Evolutionary conservation across 1,140 invertebrate species (phyloP).

Genomic region (Cataglyphis hispanica): DNA sequence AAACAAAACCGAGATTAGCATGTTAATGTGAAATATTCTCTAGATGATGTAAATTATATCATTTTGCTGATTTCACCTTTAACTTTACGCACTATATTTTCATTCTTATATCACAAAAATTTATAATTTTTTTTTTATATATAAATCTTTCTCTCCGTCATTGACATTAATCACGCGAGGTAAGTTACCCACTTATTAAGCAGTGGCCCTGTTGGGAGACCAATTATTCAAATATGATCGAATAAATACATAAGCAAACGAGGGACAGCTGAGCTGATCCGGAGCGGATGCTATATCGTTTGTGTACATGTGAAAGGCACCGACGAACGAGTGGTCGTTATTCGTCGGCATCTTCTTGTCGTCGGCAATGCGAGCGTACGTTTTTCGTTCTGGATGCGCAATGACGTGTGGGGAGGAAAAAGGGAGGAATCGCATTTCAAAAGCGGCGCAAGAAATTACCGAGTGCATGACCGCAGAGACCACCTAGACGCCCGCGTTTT

Average conservation of each 20-base stretch:
- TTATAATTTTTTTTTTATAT: neutral
- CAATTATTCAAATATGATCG: constrained; percentile 78
- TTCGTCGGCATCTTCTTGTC: constrained; percentile 67
- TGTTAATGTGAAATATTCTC: neutral
- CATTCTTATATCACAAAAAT: neutral
- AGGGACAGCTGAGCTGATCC: constrained; percentile 50
- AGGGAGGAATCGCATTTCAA: constrained; percentile 35
- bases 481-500: constrained; percentile 31
- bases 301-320: constrained; percentile 46
- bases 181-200: constrained; percentile 63
- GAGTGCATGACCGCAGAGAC: constrained; percentile 25
- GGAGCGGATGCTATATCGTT: constrained; percentile 32
- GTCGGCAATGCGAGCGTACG: constrained; percentile 37
- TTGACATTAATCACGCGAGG: constrained; percentile 17
- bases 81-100: neutral
- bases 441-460: constrained; percentile 62
- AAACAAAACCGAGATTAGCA: neutral
- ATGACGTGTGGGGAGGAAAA: neutral
- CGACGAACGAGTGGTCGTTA: constrained; percentile 59
- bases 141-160: neutral
- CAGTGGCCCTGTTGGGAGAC: constrained; percentile 60
- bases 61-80: neutral
- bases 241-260: constrained; percentile 75
- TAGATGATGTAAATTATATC: neutral
- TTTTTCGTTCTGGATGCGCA: constrained; percentile 50